A percentile compares a stretch with the other conserved stretches of the same genome.
phyloP scores from a whole-genome alignment of 2,113 vertebrate genomes.

The Solea senegalensis region DNA sequence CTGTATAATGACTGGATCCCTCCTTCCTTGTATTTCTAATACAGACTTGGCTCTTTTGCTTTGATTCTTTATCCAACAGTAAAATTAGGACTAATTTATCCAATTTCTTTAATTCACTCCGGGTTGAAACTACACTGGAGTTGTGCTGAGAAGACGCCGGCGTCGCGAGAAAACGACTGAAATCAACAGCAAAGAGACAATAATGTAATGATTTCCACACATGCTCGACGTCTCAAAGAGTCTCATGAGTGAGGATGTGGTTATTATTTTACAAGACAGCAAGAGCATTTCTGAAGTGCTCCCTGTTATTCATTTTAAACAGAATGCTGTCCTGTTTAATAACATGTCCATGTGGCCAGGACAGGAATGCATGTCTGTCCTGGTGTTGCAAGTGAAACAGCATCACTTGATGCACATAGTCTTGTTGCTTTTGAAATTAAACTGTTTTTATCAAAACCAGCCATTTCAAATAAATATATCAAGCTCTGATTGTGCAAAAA shows the following conservation, averaged over 20 bases:
- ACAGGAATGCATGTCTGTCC: constrained; percentile 41
- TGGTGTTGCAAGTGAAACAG: constrained; percentile 36
- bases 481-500: no score
- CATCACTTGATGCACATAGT: constrained; percentile 2
- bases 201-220: constrained; percentile 18
- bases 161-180: background rate
- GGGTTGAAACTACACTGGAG: constrained; percentile 10
- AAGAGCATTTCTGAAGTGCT: constrained; percentile 28
- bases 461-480: no score
- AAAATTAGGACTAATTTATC: constrained; percentile 47
- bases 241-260: constrained; percentile 44
- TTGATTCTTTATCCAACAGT: constrained; percentile 2
- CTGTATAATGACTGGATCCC: no score
- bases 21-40: background rate
- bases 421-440: constrained; percentile 1
- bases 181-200: background rate
- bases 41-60: constrained; percentile 10
- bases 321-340: constrained; percentile 58
- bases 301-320: constrained; percentile 39
- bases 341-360: constrained; percentile 38
- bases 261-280: constrained; percentile 45
- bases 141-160: background rate
- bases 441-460: background rate
- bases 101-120: constrained; percentile 14
- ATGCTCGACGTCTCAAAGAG: background rate